Evolutionary conservation across 1,140 invertebrate species (phyloP), one percentile per base, ranked within the genome.

Genomic region (Monochamus saltuarius): DNA sequence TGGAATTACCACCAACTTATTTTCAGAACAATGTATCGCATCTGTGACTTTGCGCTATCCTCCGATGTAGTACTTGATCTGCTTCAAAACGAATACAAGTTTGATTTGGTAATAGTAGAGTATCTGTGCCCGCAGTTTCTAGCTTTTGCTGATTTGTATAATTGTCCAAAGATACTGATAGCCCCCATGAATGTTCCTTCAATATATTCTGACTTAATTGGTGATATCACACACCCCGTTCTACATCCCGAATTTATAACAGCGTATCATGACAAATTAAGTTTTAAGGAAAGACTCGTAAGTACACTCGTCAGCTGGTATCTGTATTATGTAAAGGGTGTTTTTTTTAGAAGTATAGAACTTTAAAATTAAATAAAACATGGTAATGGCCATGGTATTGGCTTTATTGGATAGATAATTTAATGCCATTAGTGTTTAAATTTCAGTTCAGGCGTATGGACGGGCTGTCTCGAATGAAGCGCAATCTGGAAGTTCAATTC

Each of bases 171-270:
- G 56, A 71, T 40, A 70, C 76, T 14, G 68, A 62, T 22, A 42
- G 75, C 59, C 9, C 11, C 63, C 14, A 7, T 61, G 8, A 7
- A 37, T 1, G 60, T 57, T 7, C 42, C 59, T 7, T 17, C 61
- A 36, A 34, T 54, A 0, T 60, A 78, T 13, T 45, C 66, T 14
- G 62, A 61, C 17, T 37, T 35, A 3, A 59, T 79, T 14, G 82
- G 81, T 7, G 78, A 75, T 59, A 73, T 77, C 3, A 63, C 68
- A 2, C 77, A 81, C 59, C 75, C 78, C 0, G 62, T 79, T 9
- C 59, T 81, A 22, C 77, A 80, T 60, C 80, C 80, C 0, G 66
- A 71, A 14, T 8, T 74, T 0, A 35, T 77, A 7, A 40, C 70
- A 2, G 60, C 69, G 1, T 78, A 68, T 55, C 35, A 19, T 11